Evolutionary conservation across 1,140 invertebrate genomes (phyloP).

Genomic region (Stegodyphus mimosarum): DNA sequence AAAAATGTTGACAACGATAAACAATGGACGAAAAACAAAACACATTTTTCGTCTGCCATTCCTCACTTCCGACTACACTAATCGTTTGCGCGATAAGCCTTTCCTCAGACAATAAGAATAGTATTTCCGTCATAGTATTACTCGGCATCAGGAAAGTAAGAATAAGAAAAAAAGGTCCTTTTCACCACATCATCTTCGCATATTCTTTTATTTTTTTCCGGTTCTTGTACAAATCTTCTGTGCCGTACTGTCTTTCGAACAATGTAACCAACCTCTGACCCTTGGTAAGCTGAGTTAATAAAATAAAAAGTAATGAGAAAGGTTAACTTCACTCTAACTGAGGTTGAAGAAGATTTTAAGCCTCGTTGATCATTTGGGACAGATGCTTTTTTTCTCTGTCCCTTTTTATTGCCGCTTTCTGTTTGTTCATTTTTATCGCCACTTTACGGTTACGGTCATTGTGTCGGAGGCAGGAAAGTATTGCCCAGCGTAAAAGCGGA

Average conservation of each 20-base stretch:
- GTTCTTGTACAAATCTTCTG: conserved; percentile 13
- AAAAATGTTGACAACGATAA: background rate
- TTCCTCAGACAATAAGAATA: conserved; percentile 37
- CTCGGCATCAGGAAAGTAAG: background rate
- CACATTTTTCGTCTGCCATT: background rate
- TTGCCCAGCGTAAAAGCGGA: conserved; percentile 16
- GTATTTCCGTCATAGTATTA: conserved; percentile 6
- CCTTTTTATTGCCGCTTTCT: conserved; percentile 13
- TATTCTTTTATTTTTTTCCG: background rate
- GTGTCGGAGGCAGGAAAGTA: conserved; percentile 36
- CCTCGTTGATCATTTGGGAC: conserved; percentile 29
- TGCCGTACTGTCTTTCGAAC: conserved; percentile 6
- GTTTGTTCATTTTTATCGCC: conserved; percentile 28
- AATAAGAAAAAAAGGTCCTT: background rate
- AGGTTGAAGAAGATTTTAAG: conserved; percentile 25
- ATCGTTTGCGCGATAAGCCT: conserved; percentile 14
- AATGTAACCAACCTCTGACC: conserved; percentile 20
- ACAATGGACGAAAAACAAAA: conserved; percentile 9
- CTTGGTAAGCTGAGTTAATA: background rate
- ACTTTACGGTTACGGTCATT: conserved; percentile 33
- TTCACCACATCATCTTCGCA: background rate
- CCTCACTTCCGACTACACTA: background rate
- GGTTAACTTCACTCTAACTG: conserved; percentile 12
- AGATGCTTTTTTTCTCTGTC: background rate
- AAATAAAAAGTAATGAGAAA: background rate